Conservation (phyloP, 2,888 invertebrate genomes). For the Tetranychus truncatus region DNA sequence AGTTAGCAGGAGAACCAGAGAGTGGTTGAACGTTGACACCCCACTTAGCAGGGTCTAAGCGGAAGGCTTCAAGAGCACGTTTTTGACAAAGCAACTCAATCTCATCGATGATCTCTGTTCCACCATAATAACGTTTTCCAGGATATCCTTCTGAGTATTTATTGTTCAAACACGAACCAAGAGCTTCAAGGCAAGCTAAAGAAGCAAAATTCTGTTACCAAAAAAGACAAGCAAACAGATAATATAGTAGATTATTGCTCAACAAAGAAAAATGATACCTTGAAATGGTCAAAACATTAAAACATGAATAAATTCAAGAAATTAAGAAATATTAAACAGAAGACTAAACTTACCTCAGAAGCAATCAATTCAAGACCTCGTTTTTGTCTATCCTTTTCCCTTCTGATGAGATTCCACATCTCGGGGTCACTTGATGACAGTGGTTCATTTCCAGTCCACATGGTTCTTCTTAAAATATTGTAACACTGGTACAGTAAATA, state of each 20-base stretch:
- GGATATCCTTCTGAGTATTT: conserved; percentile 40
- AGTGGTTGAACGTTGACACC: conserved; percentile 42
- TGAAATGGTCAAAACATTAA: background rate
- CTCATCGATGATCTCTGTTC: conserved; percentile 42
- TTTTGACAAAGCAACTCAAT: conserved; percentile 41
- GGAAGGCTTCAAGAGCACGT: conserved; percentile 39
- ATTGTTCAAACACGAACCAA: conserved; percentile 40
- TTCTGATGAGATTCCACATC: conserved; percentile 55
- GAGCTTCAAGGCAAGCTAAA: conserved; percentile 31
- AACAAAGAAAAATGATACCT: background rate
- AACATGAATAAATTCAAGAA: no score
- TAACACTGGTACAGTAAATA: background rate
- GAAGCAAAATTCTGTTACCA: conserved; percentile 30
- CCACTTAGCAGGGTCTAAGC: conserved; percentile 39
- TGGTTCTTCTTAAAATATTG: background rate
- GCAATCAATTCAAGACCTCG: conserved; percentile 86
- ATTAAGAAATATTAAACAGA: background rate
- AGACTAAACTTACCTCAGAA: conserved; percentile 43
- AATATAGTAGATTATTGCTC: background rate
- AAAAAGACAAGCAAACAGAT: background rate
- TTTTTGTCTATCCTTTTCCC: conserved; percentile 67
- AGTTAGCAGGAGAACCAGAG: conserved; percentile 44
- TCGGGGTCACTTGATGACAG: conserved; percentile 58
- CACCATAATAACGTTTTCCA: conserved; percentile 39
- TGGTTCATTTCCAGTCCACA: background rate